These are phyloP conservation scores for Hyperopisus bebe DNA, from an alignment of 2,113 vertebrate genomes.

Conservation along the genomic window DNA sequence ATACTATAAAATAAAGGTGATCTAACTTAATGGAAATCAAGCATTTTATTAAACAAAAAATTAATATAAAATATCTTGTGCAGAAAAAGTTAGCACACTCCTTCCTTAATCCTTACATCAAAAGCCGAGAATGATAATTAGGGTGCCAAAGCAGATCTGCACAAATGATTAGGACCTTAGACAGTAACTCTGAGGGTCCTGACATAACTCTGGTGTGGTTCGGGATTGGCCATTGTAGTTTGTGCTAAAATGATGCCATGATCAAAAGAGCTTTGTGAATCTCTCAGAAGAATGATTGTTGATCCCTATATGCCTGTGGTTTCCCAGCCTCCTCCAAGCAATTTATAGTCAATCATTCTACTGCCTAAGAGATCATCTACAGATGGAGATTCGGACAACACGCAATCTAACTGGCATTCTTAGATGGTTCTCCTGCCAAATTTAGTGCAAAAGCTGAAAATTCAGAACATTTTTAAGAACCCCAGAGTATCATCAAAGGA, in stretches of 20 bases:
- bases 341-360: neutral
- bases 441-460: neutral
- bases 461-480: neutral
- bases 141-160: neutral
- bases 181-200: neutral
- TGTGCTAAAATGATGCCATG: neutral
- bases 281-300: constrained; percentile 1
- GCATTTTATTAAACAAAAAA: neutral
- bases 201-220: neutral
- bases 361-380: neutral
- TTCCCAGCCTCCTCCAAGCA: neutral
- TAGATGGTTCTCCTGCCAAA: neutral
- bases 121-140: neutral
- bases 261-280: neutral
- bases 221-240: neutral
- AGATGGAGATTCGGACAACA: neutral
- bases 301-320: neutral
- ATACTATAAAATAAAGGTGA: neutral
- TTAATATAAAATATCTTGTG: neutral
- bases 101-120: neutral
- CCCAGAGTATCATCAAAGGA: constrained; percentile 19
- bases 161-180: neutral
- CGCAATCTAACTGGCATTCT: neutral
- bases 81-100: neutral
- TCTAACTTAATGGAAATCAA: neutral